Conservation (phyloP, 1,140 invertebrate genomes). For the Bacillus rossius region DNA sequence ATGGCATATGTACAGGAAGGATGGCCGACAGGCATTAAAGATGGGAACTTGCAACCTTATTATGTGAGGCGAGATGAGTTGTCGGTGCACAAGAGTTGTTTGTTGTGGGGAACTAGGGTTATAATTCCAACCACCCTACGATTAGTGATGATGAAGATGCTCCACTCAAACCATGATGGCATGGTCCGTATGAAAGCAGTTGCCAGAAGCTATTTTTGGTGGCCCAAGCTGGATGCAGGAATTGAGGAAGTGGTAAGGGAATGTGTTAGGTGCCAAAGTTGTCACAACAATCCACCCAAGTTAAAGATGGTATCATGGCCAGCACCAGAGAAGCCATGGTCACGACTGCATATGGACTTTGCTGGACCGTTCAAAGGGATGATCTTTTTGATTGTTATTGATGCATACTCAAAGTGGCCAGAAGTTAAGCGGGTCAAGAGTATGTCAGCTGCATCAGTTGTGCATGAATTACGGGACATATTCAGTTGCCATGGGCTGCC, state of each 20-base stretch:
- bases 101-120: constrained; percentile 14
- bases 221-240: constrained; percentile 44
- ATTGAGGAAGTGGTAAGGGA: constrained; percentile 38
- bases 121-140: constrained; percentile 36
- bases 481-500: constrained; percentile 13
- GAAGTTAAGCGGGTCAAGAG: constrained; percentile 2
- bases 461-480: neutral
- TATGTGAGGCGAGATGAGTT: constrained; percentile 1
- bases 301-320: neutral
- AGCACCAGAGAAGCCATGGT: constrained; percentile 2
- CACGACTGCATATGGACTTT: constrained; percentile 34
- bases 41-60: neutral
- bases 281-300: constrained; percentile 8
- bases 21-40: constrained; percentile 2
- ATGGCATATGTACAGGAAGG: constrained; percentile 7
- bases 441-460: neutral
- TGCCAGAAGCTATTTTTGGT: constrained; percentile 47
- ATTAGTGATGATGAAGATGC: constrained; percentile 24
- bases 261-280: constrained; percentile 40
- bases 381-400: constrained; percentile 32
- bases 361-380: constrained; percentile 29
- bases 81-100: constrained; percentile 5
- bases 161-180: constrained; percentile 44
- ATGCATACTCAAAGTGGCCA: constrained; percentile 38
- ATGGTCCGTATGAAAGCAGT: constrained; percentile 49